Evolutionary conservation across 1,140 invertebrate species (phyloP), one percentile per base, ranked within the genome.

Genomic region (Temnothorax curvispinosus): DNA sequence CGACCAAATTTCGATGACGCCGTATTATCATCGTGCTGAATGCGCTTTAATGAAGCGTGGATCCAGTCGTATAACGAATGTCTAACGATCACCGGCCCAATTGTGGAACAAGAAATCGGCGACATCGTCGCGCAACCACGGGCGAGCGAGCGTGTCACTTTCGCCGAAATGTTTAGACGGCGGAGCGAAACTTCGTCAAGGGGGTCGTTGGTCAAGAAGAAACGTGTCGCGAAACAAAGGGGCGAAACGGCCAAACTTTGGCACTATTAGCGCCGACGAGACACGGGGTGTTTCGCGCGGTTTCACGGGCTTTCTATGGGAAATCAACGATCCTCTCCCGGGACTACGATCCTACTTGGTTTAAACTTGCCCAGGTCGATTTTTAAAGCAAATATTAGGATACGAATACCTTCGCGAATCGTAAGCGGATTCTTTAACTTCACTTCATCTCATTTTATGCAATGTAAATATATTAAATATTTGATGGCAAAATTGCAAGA

Each of bases 1-100:
- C 80, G 80, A 84, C 54, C 54, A 47, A 84, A 84, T 84, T 84
- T 84, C 80, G 80, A 84, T 84, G 80, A 84, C 69, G 80, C 32
- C 80, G 80, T 74, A 84, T 84, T 84, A 84, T 75, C 69, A 35
- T 75, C 69, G 69, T 44, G 69, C 54, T 75, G 80, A 84, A 84
- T 84, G 54, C 69, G 80, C 80, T 58, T 84, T 84, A 84, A 84
- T 74, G 80, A 84, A 84, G 69, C 80, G 80, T 75, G 80, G 54
- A 60, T 74, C 80, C 80, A 60, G 27, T 75, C 18, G 80, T 13
- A 50, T 84, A 60, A 84, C 69, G 69, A 84, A 74, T 60, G 69
- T 75, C 41, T 60, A 41, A 72, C 52, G 65, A 72, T 11, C 67
- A 38, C 67, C 52, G 41, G 47, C n/a, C 54, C 56, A 75, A 84